phyloP scores from a whole-genome alignment of 2,888 invertebrate genomes.

The Lycia hirtaria region DNA sequence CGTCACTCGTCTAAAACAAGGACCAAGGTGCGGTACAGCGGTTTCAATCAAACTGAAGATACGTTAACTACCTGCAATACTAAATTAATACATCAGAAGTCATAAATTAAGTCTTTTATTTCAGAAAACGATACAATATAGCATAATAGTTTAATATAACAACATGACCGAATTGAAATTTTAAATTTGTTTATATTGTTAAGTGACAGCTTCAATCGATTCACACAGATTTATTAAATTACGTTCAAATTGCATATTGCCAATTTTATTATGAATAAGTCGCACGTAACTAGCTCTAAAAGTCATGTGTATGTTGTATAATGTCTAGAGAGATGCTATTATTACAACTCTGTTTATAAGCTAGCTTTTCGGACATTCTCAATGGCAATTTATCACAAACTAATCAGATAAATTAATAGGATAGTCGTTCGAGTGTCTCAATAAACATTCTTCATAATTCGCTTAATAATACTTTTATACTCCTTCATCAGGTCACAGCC shows the following conservation, averaged over 20 bases:
- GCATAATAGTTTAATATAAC: slow-evolving; percentile 79
- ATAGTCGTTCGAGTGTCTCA: slow-evolving; percentile 25
- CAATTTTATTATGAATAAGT: background rate
- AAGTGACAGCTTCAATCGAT: slow-evolving; percentile 43
- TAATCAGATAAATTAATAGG: slow-evolving; percentile 46
- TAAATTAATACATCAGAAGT: slow-evolving; percentile 35
- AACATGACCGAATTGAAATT: slow-evolving; percentile 77
- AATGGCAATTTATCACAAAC: slow-evolving; percentile 56
- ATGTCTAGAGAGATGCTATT: background rate
- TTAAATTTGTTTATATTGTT: slow-evolving; percentile 55
- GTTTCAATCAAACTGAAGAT: no score
- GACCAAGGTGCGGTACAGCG: no score
- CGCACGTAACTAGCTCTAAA: slow-evolving; percentile 4
- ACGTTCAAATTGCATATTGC: background rate
- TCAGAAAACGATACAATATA: slow-evolving; percentile 83
- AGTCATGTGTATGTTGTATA: background rate
- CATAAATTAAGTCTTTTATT: slow-evolving; percentile 83
- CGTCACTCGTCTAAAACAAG: no score
- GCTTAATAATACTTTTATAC: slow-evolving; percentile 31
- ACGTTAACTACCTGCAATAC: background rate
- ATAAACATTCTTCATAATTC: slow-evolving; percentile 13
- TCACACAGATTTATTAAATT: background rate
- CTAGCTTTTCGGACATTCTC: slow-evolving; percentile 47
- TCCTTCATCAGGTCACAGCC: slow-evolving; percentile 29
- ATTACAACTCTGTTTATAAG: slow-evolving; percentile 6